phyloP scores from a whole-genome alignment of 2,113 vertebrate genomes.

The Saguinus imperator region DNA sequence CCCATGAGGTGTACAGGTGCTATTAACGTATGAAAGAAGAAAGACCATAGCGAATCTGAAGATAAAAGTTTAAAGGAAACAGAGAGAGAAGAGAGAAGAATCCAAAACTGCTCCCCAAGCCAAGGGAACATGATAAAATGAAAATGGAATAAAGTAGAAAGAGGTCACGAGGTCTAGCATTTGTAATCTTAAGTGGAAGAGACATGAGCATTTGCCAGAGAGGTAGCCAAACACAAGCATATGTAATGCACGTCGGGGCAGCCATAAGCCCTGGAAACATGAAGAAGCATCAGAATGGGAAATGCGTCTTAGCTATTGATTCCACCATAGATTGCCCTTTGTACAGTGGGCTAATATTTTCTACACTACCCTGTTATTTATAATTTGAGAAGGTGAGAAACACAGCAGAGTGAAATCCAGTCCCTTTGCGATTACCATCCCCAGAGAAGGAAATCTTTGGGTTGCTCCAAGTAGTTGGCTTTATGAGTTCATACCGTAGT shows the following conservation, averaged over 20 bases:
- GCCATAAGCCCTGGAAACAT: neutral
- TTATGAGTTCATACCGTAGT: neutral
- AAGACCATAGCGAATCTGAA: neutral
- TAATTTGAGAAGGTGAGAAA: neutral
- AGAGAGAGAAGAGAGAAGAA: neutral
- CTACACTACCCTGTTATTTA: neutral
- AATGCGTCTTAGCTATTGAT: neutral
- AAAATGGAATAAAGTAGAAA: neutral
- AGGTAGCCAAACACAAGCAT: neutral
- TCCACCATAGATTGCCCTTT: accelerated
- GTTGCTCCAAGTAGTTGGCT: neutral
- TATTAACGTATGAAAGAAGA: neutral
- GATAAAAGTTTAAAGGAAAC: neutral
- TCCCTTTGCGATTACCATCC: neutral
- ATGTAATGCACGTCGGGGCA: neutral
- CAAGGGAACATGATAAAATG: neutral
- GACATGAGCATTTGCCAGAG: neutral
- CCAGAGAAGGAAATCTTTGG: neutral
- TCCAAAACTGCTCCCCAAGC: neutral
- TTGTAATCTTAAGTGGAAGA: neutral
- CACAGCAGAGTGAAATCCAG: neutral
- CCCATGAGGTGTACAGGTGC: neutral
- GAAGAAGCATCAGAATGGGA: neutral
- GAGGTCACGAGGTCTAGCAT: neutral
- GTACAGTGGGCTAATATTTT: neutral